Evolutionary conservation across 1,140 invertebrate genomes (phyloP).

Genomic region (Capitella teleta): DNA sequence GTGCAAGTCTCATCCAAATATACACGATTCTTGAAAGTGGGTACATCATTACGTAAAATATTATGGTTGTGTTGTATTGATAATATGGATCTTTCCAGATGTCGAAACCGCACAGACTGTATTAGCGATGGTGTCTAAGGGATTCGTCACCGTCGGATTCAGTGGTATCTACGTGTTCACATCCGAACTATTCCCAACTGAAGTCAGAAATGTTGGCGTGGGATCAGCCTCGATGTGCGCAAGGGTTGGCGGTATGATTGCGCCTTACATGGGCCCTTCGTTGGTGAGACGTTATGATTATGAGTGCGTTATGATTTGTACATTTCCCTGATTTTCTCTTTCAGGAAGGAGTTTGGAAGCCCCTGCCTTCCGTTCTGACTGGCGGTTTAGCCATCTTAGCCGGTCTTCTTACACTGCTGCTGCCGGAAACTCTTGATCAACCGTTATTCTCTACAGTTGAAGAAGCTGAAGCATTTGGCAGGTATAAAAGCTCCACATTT

Average conservation of each 20-base stretch:
- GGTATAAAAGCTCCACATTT: conserved; percentile 7
- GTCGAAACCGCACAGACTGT: conserved; percentile 10
- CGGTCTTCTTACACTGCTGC: conserved; percentile 3
- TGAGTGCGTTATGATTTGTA: not conserved
- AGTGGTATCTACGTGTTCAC: conserved; percentile 83
- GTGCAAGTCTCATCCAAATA: not conserved
- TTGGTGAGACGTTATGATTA: conserved; percentile 3
- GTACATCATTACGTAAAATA: conserved; percentile 26
- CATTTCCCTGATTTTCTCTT: conserved; percentile 2
- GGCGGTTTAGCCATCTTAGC: conserved; percentile 5
- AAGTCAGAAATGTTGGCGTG: conserved; percentile 58
- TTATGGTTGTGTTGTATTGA: conserved; percentile 3
- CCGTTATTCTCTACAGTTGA: conserved; percentile 5
- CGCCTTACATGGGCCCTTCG: conserved; percentile 40
- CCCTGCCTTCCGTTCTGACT: conserved; percentile 19
- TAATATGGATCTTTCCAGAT: not conserved
- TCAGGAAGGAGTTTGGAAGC: conserved; percentile 7
- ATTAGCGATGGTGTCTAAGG: conserved; percentile 64
- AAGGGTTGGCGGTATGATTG: conserved; percentile 59
- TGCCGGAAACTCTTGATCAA: conserved; percentile 11
- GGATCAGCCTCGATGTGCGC: conserved; percentile 65
- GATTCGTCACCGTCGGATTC: conserved; percentile 62
- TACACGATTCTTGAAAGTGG: conserved; percentile 49
- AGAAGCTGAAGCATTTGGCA: conserved; percentile 8
- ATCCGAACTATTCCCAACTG: conserved; percentile 64